Percentiles rank a stretch among this genome's conserved stretches.
Conservation (phyloP, 2,113 vertebrate species). For the Gnathonemus echidnorhynchus region DNA sequence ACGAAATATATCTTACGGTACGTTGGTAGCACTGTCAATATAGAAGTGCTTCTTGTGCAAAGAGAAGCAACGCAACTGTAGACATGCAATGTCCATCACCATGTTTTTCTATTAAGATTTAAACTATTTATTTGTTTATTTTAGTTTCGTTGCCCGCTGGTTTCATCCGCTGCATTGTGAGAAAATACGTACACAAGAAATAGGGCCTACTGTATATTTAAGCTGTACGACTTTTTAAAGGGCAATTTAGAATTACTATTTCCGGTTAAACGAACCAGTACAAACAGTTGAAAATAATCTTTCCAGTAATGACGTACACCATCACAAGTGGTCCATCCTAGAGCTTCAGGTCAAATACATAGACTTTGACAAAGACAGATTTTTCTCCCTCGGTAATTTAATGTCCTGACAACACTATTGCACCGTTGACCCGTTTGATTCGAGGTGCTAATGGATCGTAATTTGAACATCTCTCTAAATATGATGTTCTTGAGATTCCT, state of each 20-base stretch:
- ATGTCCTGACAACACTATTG: not conserved
- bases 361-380: not conserved
- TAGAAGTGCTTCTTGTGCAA: not conserved
- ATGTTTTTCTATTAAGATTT: not conserved
- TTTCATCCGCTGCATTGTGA: not conserved
- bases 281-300: not conserved
- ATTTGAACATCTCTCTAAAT: slow-evolving; percentile 21
- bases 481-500: slow-evolving; percentile 67
- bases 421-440: not conserved
- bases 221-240: not conserved
- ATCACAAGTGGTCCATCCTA: not conserved
- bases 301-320: not conserved
- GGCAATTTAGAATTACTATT: not conserved
- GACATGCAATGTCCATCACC: not conserved
- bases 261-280: not conserved
- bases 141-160: not conserved
- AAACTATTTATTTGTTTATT: not conserved
- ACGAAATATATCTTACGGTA: not conserved
- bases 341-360: not conserved
- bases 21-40: not conserved
- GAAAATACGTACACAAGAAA: not conserved
- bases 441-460: slow-evolving; percentile 4
- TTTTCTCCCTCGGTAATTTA: not conserved
- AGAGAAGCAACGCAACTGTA: not conserved
- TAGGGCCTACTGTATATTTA: not conserved